These are phyloP conservation scores for Suillia variegata DNA, from an alignment of 2,888 invertebrate genomes.

Conservation along the genomic window DNA sequence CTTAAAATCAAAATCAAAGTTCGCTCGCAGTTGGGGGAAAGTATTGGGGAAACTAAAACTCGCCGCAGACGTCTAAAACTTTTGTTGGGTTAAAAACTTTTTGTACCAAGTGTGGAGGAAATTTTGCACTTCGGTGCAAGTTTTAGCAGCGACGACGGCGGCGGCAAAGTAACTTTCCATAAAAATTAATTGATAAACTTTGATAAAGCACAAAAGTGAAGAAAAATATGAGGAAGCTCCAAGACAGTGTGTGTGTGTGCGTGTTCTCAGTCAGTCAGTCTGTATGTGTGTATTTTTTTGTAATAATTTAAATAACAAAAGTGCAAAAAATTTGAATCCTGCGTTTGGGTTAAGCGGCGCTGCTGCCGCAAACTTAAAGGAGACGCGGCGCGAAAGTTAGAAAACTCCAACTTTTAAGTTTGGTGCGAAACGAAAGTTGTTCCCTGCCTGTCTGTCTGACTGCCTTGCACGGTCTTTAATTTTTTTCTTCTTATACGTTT, in stretches of 20 bases:
- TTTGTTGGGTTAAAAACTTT: slow-evolving; percentile 38
- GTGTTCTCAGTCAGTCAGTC: slow-evolving; percentile 24
- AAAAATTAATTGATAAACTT: slow-evolving; percentile 7
- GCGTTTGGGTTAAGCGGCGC: slow-evolving; percentile 33
- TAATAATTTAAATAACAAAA: slow-evolving; percentile 39
- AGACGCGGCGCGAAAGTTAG: slow-evolving; percentile 40
- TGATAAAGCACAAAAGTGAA: not conserved
- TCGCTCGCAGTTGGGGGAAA: too few relatives aligned
- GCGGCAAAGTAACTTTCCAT: slow-evolving; percentile 1
- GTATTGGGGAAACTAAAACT: not conserved
- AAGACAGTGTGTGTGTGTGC: slow-evolving; percentile 19
- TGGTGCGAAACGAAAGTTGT: slow-evolving; percentile 34
- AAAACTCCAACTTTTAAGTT: slow-evolving; percentile 41
- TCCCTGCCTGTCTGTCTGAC: too few relatives aligned
- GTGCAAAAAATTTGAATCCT: slow-evolving; percentile 33
- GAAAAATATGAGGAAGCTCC: slow-evolving; percentile 8
- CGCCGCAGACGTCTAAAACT: not conserved
- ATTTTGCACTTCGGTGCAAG: not conserved
- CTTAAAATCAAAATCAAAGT: too few relatives aligned
- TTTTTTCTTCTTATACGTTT: slow-evolving; percentile 14
- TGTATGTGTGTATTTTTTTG: slow-evolving; percentile 20
- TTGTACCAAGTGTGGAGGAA: slow-evolving; percentile 12
- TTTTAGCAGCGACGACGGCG: not conserved
- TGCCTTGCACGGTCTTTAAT: slow-evolving; percentile 17
- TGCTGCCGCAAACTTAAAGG: slow-evolving; percentile 17